Evolutionary conservation across 2,888 invertebrate genomes (phyloP).

Genomic region (Ochropleura plecta): DNA sequence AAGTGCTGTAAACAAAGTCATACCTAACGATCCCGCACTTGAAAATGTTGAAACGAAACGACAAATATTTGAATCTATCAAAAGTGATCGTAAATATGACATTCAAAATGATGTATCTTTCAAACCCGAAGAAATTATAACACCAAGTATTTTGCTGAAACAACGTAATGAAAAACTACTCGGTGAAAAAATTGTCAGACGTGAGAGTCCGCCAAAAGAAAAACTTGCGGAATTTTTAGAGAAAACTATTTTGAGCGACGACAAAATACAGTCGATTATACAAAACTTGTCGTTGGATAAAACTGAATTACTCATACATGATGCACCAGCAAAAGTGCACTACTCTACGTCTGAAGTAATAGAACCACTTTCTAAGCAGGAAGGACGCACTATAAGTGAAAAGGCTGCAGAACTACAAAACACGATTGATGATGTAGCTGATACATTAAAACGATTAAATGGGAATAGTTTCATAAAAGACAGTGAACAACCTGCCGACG

Average conservation of each 20-base stretch:
- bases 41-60: conserved; percentile 36
- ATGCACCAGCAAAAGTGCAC: conserved; percentile 63
- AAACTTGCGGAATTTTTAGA: conserved; percentile 85
- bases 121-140: conserved; percentile 62
- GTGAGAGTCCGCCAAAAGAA: conserved; percentile 87
- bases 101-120: conserved; percentile 30
- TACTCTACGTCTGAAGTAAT: conserved; percentile 63
- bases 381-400: conserved; percentile 70
- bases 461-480: conserved; percentile 58
- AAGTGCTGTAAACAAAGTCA: conserved; percentile 12
- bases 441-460: conserved; percentile 75
- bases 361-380: conserved; percentile 64
- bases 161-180: conserved; percentile 70
- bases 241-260: conserved; percentile 86
- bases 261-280: conserved; percentile 86
- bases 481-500: conserved; percentile 47
- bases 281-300: conserved; percentile 85
- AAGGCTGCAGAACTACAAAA: conserved; percentile 74
- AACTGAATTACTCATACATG: conserved; percentile 69
- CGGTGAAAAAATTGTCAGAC: conserved; percentile 70
- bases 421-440: conserved; percentile 77
- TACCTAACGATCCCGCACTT: conserved; percentile 22
- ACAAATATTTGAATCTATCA: conserved; percentile 34
- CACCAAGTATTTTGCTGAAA: conserved; percentile 72
- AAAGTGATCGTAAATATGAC: conserved; percentile 21